phyloP scores from a whole-genome alignment of 2,797 vertebrate species.

The Taenioides sp. region DNA sequence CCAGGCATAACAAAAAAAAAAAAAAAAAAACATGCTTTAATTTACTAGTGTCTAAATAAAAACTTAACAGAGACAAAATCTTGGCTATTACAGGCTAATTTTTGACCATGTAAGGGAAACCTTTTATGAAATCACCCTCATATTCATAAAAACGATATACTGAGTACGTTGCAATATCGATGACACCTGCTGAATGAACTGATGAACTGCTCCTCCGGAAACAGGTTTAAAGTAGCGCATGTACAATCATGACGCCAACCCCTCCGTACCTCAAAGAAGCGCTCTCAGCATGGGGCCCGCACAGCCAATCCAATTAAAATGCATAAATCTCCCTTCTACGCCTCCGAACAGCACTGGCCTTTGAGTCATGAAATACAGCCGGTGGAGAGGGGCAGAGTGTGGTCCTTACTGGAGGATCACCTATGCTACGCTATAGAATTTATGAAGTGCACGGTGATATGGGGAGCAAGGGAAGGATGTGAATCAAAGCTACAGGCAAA shows the following conservation, averaged over 20 bases:
- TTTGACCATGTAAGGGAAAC: no score
- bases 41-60: no score
- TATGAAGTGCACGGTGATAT: constrained; percentile 64
- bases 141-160: no score
- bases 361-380: constrained; percentile 69
- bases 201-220: constrained; percentile 14
- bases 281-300: constrained; percentile 51
- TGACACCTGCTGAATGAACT: no score
- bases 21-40: no score
- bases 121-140: no score
- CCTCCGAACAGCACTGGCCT: constrained; percentile 47
- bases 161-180: no score
- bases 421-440: constrained; percentile 59
- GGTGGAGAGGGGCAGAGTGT: constrained; percentile 43
- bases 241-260: constrained; percentile 39
- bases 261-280: constrained; percentile 56
- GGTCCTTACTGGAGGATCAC: constrained; percentile 62
- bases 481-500: constrained; percentile 64
- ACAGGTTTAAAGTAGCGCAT: constrained; percentile 5
- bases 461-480: constrained; percentile 49
- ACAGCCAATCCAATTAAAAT: constrained; percentile 74
- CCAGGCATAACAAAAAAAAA: no score
- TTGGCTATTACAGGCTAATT: no score
- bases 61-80: no score
- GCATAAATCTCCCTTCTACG: constrained; percentile 66